These are phyloP conservation scores for Microplitis manilae DNA, from an alignment of 2,888 invertebrate genomes.

Conservation along the genomic window DNA sequence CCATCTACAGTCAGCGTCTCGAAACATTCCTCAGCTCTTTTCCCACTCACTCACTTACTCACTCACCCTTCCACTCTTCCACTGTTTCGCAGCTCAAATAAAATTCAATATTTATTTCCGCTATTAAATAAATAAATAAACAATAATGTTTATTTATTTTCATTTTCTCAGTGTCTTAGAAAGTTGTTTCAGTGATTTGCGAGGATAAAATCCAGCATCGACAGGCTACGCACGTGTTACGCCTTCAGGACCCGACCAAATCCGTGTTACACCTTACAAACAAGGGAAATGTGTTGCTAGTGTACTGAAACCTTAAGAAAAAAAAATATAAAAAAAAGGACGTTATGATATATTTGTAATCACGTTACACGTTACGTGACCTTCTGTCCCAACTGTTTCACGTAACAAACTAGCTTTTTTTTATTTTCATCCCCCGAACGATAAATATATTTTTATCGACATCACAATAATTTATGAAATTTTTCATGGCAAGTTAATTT, in stretches of 20 bases:
- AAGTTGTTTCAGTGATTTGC: slow-evolving; percentile 63
- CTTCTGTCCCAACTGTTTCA: slow-evolving; percentile 69
- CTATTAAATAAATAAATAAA: not conserved
- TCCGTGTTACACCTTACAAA: slow-evolving; percentile 16
- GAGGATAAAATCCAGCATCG: slow-evolving; percentile 65
- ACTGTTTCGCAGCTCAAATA: not conserved
- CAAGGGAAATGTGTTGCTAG: slow-evolving; percentile 39
- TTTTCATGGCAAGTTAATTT: not conserved
- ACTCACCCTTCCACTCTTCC: not conserved
- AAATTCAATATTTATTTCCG: not conserved
- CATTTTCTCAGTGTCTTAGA: slow-evolving; percentile 13
- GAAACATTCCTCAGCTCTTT: slow-evolving; percentile 19
- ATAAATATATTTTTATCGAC: slow-evolving; percentile 9
- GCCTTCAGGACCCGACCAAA: slow-evolving; percentile 48
- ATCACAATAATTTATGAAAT: not conserved
- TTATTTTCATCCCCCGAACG: slow-evolving; percentile 27
- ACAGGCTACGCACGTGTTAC: slow-evolving; percentile 69
- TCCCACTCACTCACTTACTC: not conserved
- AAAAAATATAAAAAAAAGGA: slow-evolving; percentile 47
- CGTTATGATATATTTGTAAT: slow-evolving; percentile 71
- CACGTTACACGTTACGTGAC: slow-evolving; percentile 68
- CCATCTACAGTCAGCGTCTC: slow-evolving; percentile 29
- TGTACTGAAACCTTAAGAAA: slow-evolving; percentile 44
- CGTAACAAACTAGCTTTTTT: slow-evolving; percentile 63
- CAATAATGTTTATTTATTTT: slow-evolving; percentile 1